Evolutionary conservation across 2,888 invertebrate genomes (phyloP).

Genomic region (Troides oblongomaculatus): DNA sequence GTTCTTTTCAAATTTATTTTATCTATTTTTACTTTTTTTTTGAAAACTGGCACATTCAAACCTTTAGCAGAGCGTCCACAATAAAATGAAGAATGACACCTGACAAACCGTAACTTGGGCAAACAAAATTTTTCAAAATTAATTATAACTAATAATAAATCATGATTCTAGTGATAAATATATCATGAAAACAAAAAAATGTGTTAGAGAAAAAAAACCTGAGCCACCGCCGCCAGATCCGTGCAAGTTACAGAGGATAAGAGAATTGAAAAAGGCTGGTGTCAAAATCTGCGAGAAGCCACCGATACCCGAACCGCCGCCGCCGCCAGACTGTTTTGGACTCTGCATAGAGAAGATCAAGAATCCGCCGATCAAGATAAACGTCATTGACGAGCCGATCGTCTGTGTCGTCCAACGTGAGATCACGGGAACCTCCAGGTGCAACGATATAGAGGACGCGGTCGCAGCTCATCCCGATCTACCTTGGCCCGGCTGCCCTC

Average conservation of each 20-base stretch:
- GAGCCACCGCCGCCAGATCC: conserved; percentile 47
- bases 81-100: conserved; percentile 16
- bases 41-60: conserved; percentile 12
- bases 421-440: conserved; percentile 45
- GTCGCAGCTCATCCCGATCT: conserved; percentile 40
- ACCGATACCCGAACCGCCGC: conserved; percentile 40
- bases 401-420: conserved; percentile 48
- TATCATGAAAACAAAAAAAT: conserved; percentile 55
- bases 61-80: background rate
- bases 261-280: conserved; percentile 48
- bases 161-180: conserved; percentile 24
- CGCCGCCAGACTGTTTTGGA: conserved; percentile 45
- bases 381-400: conserved; percentile 33
- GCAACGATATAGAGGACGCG: conserved; percentile 43
- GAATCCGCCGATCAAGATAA: conserved; percentile 43
- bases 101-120: conserved; percentile 17
- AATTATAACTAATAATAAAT: conserved; percentile 8
- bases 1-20: background rate
- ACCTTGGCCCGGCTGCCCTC: conserved; percentile 48
- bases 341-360: conserved; percentile 60
- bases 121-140: conserved; percentile 16
- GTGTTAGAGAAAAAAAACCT: conserved; percentile 44
- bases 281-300: conserved; percentile 50
- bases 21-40: background rate
- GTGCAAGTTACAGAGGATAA: conserved; percentile 48